Evolutionary conservation across 2,113 vertebrate genomes (phyloP).

Genomic region (Opisthocomus hoazin): DNA sequence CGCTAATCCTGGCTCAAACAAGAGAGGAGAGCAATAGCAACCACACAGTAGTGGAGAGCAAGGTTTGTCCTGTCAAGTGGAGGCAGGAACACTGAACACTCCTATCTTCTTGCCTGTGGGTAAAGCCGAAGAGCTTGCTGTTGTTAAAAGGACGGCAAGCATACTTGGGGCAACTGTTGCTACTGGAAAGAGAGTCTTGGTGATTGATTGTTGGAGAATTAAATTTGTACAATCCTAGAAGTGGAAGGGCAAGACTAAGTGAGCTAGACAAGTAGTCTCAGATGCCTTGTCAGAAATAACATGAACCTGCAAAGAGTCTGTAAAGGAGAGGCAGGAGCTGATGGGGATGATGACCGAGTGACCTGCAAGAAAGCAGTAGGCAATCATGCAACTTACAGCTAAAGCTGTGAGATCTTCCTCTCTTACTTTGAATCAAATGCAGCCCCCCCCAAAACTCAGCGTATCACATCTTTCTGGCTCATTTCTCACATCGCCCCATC

Average conservation of each 20-base stretch:
- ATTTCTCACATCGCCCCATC: not conserved
- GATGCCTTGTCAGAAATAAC: not conserved
- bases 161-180: not conserved
- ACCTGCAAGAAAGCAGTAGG: not conserved
- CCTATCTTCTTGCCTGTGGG: not conserved
- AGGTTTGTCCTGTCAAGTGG: not conserved
- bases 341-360: not conserved
- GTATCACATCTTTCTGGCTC: not conserved
- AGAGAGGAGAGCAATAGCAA: not conserved
- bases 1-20: not conserved
- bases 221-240: not conserved
- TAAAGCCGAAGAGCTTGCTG: not conserved
- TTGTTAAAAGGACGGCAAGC: not conserved
- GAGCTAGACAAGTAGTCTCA: not conserved
- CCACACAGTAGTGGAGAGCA: not conserved
- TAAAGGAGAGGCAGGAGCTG: not conserved
- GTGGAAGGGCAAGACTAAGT: not conserved
- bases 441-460: not conserved
- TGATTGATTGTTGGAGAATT: not conserved
- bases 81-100: not conserved
- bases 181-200: not conserved
- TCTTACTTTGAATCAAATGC: not conserved
- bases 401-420: not conserved
- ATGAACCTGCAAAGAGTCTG: not conserved
- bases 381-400: not conserved